phyloP scores from a whole-genome alignment of 1,140 invertebrate genomes.

The Oscheius sp. region DNA sequence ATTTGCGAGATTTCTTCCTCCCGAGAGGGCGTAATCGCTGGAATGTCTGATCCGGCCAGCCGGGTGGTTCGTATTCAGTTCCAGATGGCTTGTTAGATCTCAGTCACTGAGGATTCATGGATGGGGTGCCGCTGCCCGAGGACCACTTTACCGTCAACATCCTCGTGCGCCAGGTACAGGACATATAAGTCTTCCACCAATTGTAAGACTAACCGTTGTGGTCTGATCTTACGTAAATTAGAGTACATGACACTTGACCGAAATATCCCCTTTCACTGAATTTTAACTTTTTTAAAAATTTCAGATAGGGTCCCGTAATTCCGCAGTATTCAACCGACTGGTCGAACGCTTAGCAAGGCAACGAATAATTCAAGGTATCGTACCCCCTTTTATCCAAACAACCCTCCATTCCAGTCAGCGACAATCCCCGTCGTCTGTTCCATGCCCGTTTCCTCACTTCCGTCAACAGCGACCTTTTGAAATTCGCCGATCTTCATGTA shows the following conservation, averaged over 20 bases:
- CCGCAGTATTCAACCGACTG: constrained; percentile 23
- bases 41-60: too few species aligned
- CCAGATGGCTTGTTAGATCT: too few species aligned
- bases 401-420: constrained; percentile 44
- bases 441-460: constrained; percentile 45
- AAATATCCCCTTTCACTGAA: constrained; percentile 21
- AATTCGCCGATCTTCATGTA: constrained; percentile 54
- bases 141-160: constrained; percentile 24
- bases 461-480: constrained; percentile 34
- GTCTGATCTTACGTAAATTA: too few species aligned
- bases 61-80: too few species aligned
- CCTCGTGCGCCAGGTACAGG: constrained; percentile 20
- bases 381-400: neutral
- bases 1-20: too few species aligned
- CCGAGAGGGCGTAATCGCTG: too few species aligned
- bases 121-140: neutral
- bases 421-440: constrained; percentile 46
- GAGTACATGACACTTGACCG: too few species aligned
- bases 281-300: too few species aligned
- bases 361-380: constrained; percentile 15
- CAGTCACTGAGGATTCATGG: neutral
- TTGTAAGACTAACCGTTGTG: neutral
- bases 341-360: constrained; percentile 25
- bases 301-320: constrained; percentile 1
- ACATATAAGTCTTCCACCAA: neutral